Evolutionary conservation across 2,797 vertebrate genomes (phyloP), one percentile per base, ranked within the genome.

Genomic region (Distichodus sexfasciatus): DNA sequence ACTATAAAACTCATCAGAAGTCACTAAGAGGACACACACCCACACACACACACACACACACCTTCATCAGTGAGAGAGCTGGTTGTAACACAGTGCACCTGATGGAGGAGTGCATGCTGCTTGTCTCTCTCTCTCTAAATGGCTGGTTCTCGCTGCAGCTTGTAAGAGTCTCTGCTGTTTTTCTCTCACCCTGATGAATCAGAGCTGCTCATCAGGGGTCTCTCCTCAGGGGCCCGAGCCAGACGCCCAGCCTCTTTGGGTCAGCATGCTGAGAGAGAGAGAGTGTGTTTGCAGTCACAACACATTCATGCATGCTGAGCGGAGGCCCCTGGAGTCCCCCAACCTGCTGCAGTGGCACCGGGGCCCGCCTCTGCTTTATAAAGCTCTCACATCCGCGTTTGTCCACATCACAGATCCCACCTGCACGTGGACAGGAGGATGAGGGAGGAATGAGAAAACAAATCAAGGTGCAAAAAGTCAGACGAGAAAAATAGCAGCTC

Each of bases 171-270:
- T 55, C 80, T 81, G 76, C 76, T 26, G 44, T 77, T 82, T 78
- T 83, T 80, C 69, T 70, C 81, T 86, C 74, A 55, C 81, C 86
- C 81, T 86, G 67, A 79, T 75, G 78, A 83, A 87, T 88, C 84
- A 87, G 85, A 88, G 83, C 8, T 2, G 59, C 36, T 23, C 67
- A 75, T 76, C 74, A 77, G 73, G 26, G 67, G 38, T 70, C 23
- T 75, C 77, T 72, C 82, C 77, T 40, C 0, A 68, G 74, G 75
- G 79, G 59, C 74, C 31, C 8, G 6, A 63, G 63, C 64, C 60
- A 19, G 38, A 62, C 40, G 36, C 17, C 64, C 66, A 59, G 76
- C 55, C 76, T 78, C 26, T 21, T 65, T 75, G 46, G 73, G 71
- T 72, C 43, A 46, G 66, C 65, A 40, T 59, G 74, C 40, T 54